These are phyloP conservation scores for Sphenodon punctatus DNA, from an alignment of 2,797 vertebrate genomes.

Conservation along the genomic window DNA sequence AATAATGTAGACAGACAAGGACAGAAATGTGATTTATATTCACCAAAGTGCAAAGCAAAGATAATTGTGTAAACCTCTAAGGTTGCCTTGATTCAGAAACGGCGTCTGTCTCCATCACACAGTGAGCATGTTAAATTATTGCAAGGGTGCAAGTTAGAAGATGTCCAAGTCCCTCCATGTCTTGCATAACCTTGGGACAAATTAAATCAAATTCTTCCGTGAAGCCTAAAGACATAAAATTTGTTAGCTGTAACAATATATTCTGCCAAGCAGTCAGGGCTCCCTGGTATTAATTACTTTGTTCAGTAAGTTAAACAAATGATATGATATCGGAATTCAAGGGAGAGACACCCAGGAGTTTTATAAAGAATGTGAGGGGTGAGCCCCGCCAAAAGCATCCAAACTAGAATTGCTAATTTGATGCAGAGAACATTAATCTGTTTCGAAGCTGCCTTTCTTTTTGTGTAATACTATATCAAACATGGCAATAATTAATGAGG, in stretches of 20 bases:
- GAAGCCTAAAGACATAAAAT: conserved; percentile 73
- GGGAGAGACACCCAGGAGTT: conserved; percentile 62
- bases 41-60: conserved; percentile 29
- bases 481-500: fast-evolving
- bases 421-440: conserved; percentile 4
- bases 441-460: background rate
- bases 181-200: conserved; percentile 79
- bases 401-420: conserved; percentile 43
- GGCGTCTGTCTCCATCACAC: background rate
- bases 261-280: conserved; percentile 70
- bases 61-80: conserved; percentile 17
- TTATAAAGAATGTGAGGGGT: conserved; percentile 23
- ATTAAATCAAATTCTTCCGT: conserved; percentile 76
- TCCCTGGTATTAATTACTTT: conserved; percentile 77
- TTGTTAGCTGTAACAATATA: conserved; percentile 70
- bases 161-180: conserved; percentile 45
- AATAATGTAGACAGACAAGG: background rate
- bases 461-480: background rate
- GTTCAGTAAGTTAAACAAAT: conserved; percentile 78
- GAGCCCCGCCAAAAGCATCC: conserved; percentile 40
- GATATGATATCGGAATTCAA: conserved; percentile 72
- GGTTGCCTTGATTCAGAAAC: conserved; percentile 3
- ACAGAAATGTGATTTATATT: background rate
- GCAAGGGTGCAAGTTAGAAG: conserved; percentile 44
- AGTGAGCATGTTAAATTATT: conserved; percentile 52